Base-by-base conservation (phyloP, 2,888 invertebrate genomes). In the Deladenus siricidicola region DNA sequence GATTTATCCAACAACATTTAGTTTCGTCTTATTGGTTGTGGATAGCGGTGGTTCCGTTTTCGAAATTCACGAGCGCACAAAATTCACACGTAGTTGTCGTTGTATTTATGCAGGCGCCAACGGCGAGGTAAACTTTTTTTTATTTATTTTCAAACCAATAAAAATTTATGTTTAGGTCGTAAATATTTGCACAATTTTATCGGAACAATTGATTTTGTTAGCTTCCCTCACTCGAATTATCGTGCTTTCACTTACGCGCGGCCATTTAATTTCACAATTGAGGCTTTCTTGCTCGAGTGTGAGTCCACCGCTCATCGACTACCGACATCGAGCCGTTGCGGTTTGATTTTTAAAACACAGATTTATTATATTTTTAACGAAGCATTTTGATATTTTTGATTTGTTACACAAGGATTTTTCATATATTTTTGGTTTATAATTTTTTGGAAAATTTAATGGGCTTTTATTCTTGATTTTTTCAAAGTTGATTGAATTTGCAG, bases 101-200 rank as follows among this genome's bases (percentile, higher is more conserved):
- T 94, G 96, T 80, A 83, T 98, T 19, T 98, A 98, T 81, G 93
- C 94, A 39, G 96, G 96, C 63, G 83, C 82, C 57, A 86, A 92
- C 58, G 98, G 98, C 0, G 98, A 98, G 84, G 90, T 68, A n/a
- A 1, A 39, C 21, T 21, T 3, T 14, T 14, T 21, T n/a, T n/a
- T n/a, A n/a, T n/a, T n/a, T n/a, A n/a, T n/a, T n/a, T n/a, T n/a
- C n/a, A n/a, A n/a, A n/a, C n/a, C n/a, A n/a, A n/a, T n/a, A n/a
- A n/a, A n/a, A n/a, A n/a, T 44, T 21, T 19, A 26, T 30, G 4
- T 62, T 44, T 44, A 66, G 65, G 71, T 71, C 1, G 72, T 78
- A 26, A 55, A 68, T 10, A 63, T 77, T 56, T 57, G 57, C 1
- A 48, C 64, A 24, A 49, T 68, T 19, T 58, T 68, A 4, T 66